Conservation (phyloP, 2,888 invertebrate species). For the Rhodophaea formosa region DNA sequence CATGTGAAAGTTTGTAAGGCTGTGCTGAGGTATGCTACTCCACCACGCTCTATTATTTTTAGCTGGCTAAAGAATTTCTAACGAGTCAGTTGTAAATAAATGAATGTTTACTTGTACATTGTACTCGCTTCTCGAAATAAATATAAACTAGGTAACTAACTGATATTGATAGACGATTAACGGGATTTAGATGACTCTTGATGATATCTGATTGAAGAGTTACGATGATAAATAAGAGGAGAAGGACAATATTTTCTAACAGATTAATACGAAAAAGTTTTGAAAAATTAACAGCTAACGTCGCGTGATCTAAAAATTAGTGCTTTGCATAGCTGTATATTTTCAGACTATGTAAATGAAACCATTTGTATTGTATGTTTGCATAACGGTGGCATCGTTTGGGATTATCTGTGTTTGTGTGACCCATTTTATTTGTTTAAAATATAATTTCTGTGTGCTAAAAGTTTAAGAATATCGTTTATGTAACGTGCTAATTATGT, state of each 20-base stretch:
- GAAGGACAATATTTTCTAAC: constrained; percentile 9
- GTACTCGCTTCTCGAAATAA: no score
- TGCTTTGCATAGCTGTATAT: constrained; percentile 24
- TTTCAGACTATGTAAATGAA: constrained; percentile 18
- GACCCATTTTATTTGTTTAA: constrained; percentile 19
- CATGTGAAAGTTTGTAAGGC: no score
- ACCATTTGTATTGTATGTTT: constrained; percentile 15
- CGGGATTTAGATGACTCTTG: no score
- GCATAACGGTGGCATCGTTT: constrained; percentile 21
- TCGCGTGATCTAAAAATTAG: constrained; percentile 38
- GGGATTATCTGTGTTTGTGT: constrained; percentile 25
- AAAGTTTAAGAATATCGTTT: constrained; percentile 5
- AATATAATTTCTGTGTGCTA: constrained; percentile 19
- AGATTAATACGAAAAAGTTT: background rate
- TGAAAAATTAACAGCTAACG: constrained; percentile 46
- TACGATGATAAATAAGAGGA: no score
- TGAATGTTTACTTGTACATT: no score
- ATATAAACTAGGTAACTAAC: no score
- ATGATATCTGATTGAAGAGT: no score
- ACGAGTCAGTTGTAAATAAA: no score
- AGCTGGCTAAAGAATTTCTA: no score
- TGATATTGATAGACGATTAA: no score
- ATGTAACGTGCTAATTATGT: constrained; percentile 4
- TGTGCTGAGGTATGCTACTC: no score
- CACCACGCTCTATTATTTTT: no score